phyloP scores from a whole-genome alignment of 1,140 invertebrate genomes.

The Brachionus angularis region DNA sequence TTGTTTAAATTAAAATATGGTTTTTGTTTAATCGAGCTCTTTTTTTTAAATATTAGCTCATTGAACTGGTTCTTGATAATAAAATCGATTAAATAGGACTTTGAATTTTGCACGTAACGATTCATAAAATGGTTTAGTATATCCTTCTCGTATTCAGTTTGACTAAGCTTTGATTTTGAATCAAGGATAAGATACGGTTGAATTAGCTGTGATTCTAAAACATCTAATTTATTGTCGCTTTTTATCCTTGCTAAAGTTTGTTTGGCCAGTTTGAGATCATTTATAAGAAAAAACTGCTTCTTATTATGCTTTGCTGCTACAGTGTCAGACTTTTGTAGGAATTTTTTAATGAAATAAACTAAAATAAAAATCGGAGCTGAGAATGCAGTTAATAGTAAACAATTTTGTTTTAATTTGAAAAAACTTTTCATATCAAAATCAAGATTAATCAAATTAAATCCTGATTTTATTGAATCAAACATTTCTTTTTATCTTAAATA shows the following conservation, averaged over 20 bases:
- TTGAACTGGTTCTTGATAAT: constrained; percentile 24
- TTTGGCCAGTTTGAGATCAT: background rate
- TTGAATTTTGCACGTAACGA: background rate
- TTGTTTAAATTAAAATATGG: background rate
- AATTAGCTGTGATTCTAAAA: background rate
- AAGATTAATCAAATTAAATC: too few relatives aligned
- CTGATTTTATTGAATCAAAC: too few relatives aligned
- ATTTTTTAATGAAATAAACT: too few relatives aligned
- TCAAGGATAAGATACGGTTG: constrained; percentile 9
- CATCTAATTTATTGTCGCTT: background rate
- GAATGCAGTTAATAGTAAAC: too few relatives aligned
- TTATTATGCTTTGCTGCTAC: too few relatives aligned
- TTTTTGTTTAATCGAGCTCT: background rate
- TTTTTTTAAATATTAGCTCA: constrained; percentile 9
- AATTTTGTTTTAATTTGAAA: too few relatives aligned
- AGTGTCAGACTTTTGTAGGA: too few relatives aligned
- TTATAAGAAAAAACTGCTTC: too few relatives aligned
- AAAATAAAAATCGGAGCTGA: too few relatives aligned
- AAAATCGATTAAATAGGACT: constrained; percentile 1
- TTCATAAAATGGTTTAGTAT: background rate
- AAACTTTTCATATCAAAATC: too few relatives aligned
- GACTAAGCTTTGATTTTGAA: background rate
- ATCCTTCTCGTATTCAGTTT: background rate
- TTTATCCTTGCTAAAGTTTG: background rate
- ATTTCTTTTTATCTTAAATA: too few relatives aligned